Evolutionary conservation across 2,113 vertebrate genomes (phyloP).

Genomic region (Eublepharis macularius): DNA sequence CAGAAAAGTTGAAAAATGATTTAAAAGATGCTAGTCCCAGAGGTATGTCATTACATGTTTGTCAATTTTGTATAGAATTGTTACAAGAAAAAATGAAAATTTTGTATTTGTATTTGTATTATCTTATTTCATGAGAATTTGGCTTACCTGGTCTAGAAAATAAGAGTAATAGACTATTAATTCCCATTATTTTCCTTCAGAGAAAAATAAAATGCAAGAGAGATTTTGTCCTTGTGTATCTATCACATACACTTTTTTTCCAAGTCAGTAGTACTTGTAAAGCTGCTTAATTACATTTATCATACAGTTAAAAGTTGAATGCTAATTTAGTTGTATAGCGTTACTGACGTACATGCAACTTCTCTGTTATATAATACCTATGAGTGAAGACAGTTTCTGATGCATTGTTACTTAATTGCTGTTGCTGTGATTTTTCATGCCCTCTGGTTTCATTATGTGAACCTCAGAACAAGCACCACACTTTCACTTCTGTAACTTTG

Average conservation of each 20-base stretch:
- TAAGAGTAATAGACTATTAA: not conserved
- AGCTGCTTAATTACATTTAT: not conserved
- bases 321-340: not conserved
- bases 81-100: not conserved
- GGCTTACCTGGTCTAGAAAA: not conserved
- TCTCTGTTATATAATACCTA: not conserved
- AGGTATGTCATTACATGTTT: not conserved
- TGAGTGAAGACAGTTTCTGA: not conserved
- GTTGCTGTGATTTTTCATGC: not conserved
- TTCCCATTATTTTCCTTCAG: not conserved
- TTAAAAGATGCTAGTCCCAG: too few species aligned
- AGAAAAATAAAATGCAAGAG: not conserved
- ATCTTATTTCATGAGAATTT: not conserved
- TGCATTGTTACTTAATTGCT: not conserved
- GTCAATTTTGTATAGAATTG: not conserved
- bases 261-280: not conserved
- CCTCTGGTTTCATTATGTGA: not conserved
- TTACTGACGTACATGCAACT: not conserved
- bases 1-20: too few species aligned
- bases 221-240: not conserved
- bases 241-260: not conserved
- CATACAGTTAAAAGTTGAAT: not conserved
- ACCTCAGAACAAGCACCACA: not conserved
- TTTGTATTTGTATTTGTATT: not conserved
- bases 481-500: not conserved